Conservation (phyloP, 2,888 invertebrate species). For the Micoletzkya japonica region DNA sequence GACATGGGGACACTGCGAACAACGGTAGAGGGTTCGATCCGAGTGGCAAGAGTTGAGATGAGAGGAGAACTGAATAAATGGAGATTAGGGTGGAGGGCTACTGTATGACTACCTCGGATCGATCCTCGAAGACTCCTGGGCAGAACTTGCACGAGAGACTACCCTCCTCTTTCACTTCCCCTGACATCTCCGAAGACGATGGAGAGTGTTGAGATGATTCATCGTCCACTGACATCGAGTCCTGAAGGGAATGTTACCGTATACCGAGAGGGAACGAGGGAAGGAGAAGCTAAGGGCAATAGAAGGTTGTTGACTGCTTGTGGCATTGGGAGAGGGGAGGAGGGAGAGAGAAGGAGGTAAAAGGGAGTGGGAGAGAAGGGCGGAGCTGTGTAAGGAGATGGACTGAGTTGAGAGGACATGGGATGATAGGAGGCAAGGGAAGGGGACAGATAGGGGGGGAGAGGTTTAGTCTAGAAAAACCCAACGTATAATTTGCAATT, state of each 20-base stretch:
- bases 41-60: conserved; percentile 41
- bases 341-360: conserved; percentile 3
- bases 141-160: conserved; percentile 7
- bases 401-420: neutral
- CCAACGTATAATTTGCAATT: too few species aligned
- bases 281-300: neutral
- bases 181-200: neutral
- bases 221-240: too few species aligned
- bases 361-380: neutral
- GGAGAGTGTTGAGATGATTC: conserved; percentile 13
- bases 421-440: neutral
- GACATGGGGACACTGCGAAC: conserved; percentile 63
- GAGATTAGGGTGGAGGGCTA: neutral
- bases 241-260: too few species aligned
- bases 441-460: too few species aligned
- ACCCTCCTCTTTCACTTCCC: neutral
- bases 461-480: too few species aligned
- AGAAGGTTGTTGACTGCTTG: neutral
- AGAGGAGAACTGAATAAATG: neutral
- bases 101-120: conserved; percentile 9
- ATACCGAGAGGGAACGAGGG: too few species aligned
- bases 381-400: neutral
- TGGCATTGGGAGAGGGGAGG: neutral
- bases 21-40: conserved; percentile 63
- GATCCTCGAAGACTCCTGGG: conserved; percentile 4